These are phyloP conservation scores for Netelia inedita DNA, from an alignment of 2,888 invertebrate species.

Conservation along the genomic window DNA sequence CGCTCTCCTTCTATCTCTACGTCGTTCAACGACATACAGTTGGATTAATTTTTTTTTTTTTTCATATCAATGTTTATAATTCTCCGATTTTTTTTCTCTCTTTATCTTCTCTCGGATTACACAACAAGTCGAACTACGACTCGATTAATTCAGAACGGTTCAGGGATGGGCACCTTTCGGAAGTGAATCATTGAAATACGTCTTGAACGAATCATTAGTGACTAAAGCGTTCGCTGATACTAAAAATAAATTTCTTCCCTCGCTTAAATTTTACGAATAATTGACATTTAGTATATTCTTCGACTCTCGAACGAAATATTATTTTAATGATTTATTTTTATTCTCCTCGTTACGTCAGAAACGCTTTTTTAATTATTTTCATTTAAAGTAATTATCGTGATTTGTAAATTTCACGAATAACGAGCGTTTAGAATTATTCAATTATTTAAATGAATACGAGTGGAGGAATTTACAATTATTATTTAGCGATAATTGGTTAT, in stretches of 20 bases:
- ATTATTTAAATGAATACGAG: too few species aligned
- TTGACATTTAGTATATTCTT: background rate
- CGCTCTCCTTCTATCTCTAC: conserved; percentile 14
- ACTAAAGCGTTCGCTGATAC: too few species aligned
- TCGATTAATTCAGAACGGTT: background rate
- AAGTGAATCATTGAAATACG: background rate
- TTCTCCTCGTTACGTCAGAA: background rate
- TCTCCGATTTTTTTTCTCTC: background rate
- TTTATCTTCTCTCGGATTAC: background rate
- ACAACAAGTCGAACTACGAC: conserved; percentile 9
- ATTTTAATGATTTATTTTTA: background rate
- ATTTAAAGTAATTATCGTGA: too few species aligned
- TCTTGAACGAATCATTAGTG: too few species aligned
- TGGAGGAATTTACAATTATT: too few species aligned
- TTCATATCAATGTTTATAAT: background rate
- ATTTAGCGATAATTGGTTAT: background rate
- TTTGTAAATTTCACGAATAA: too few species aligned
- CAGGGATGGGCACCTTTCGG: conserved; percentile 20
- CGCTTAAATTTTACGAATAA: too few species aligned
- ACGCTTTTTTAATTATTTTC: background rate
- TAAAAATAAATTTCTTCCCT: too few species aligned
- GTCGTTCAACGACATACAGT: conserved; percentile 42
- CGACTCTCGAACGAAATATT: background rate
- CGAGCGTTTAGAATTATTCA: too few species aligned
- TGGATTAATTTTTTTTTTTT: background rate